Base-by-base conservation (phyloP, 2,888 invertebrate genomes). In the Blastobasis lacticolella region DNA sequence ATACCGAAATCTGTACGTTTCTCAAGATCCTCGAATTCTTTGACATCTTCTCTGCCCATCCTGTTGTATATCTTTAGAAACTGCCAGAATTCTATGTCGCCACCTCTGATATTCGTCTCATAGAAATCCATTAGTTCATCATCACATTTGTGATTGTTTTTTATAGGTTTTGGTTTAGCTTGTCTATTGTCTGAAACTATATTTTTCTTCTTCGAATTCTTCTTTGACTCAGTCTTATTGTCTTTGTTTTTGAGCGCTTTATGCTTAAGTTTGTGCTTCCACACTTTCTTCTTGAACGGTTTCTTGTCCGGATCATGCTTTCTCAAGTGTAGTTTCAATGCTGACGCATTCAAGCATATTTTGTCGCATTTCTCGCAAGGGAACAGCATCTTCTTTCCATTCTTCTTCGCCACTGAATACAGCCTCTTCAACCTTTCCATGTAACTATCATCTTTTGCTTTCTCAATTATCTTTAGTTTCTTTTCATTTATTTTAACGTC, bases 11-110 rank as follows among this genome's bases (percentile, higher is more conserved):
- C 78, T 0, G 56, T 59, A n/a, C 71, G 67, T 0, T 59, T 59
- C 37, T 77, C 70, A 40, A 82, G 62, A 63, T 84, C 82, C 4
- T 71, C 53, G 38, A 83, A 81, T 61, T 79, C 76, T 0, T 72
- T 71, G 0, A 83, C 59, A 36, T 81, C 76, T 3, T 85, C 84
- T 2, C 70, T 56, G 0, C 70, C 62, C 73, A 87, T 80, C 58
- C 73, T 78, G 53, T 86, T 86, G 49, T 71, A 86, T 1, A 85
- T 83, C 51, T 85, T 85, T 9, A 85, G 49, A 56, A 87, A 87
- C 38, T 87, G 85, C 79, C 84, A 82, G 46, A 87, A 87, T 36
- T 84, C 83, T 1, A 86, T 71, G 47, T 85, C 79, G 0, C 73
- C 72, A 0, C 86, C 86, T 57, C 76, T 73, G 0, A 86, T 74